These are phyloP conservation scores for Anthoscopus minutus DNA, from an alignment of 2,113 vertebrate species.

Conservation along the genomic window DNA sequence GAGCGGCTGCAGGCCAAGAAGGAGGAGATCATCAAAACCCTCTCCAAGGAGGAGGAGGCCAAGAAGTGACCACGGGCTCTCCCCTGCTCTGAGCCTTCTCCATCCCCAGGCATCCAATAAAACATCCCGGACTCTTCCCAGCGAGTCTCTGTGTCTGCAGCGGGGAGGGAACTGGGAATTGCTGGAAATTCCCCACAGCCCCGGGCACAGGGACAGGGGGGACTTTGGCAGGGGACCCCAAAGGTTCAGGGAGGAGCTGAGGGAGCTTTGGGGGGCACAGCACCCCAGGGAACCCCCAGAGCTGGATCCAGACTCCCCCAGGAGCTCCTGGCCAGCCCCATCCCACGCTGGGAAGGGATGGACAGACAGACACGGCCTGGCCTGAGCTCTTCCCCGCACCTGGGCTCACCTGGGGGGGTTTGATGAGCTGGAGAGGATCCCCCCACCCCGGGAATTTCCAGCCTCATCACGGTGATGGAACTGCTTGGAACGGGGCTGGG, in stretches of 20 bases:
- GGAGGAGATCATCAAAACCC: conserved; percentile 94
- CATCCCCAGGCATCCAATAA: neutral
- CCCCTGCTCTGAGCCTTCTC: neutral
- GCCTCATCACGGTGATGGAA: neutral
- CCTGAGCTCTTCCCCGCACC: neutral
- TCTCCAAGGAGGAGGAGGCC: conserved; percentile 94
- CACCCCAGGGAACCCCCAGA: neutral
- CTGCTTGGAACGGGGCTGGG: neutral
- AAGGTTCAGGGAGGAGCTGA: neutral
- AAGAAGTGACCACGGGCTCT: conserved; percentile 77
- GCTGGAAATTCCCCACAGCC: neutral
- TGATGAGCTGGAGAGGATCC: neutral
- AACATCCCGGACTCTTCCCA: accelerated
- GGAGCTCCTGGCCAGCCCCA: accelerated
- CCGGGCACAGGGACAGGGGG: neutral
- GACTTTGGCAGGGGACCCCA: no score
- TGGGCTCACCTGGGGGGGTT: no score
- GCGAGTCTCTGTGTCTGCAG: accelerated
- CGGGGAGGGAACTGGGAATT: accelerated
- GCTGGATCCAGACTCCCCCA: accelerated
- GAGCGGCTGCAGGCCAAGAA: conserved; percentile 96
- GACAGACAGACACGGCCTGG: neutral
- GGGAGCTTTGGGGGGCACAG: neutral
- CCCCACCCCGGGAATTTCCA: neutral
- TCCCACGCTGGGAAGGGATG: accelerated